Evolutionary conservation across 2,113 vertebrate species (phyloP).

Genomic region (Megalops atlanticus): DNA sequence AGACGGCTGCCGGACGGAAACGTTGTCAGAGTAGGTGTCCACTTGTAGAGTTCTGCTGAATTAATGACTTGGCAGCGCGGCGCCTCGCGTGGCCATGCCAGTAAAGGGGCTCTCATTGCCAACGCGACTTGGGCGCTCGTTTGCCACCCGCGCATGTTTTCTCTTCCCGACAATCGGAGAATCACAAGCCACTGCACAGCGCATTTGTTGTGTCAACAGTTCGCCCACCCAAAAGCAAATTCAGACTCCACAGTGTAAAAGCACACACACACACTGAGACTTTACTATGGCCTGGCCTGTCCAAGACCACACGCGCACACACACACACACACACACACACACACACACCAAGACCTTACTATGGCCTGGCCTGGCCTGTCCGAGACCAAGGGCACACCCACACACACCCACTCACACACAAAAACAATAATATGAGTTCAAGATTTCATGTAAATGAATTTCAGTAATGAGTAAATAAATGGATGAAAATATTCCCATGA

Average conservation of each 20-base stretch:
- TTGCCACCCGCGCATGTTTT: neutral
- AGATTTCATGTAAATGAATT: too few relatives aligned
- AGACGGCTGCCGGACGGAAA: neutral
- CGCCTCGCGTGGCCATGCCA: neutral
- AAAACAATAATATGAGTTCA: too few relatives aligned
- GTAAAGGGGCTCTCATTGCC: neutral
- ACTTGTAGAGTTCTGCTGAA: neutral
- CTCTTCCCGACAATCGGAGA: neutral
- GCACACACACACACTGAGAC: too few relatives aligned
- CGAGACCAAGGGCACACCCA: neutral
- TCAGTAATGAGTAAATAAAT: neutral
- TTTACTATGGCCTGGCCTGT: neutral
- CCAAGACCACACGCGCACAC: neutral
- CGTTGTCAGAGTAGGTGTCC: neutral
- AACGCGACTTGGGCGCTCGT: neutral
- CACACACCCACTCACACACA: too few relatives aligned
- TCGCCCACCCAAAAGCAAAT: constrained; percentile 36
- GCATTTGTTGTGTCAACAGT: constrained; percentile 16
- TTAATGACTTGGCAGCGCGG: neutral
- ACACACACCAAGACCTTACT: neutral
- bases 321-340: too few relatives aligned
- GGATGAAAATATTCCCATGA: neutral
- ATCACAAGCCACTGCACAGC: constrained; percentile 24
- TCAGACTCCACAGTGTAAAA: neutral
- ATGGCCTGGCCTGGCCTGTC: neutral